Conservation (phyloP, 2,113 vertebrate species). For the Dinomys branickii region DNA sequence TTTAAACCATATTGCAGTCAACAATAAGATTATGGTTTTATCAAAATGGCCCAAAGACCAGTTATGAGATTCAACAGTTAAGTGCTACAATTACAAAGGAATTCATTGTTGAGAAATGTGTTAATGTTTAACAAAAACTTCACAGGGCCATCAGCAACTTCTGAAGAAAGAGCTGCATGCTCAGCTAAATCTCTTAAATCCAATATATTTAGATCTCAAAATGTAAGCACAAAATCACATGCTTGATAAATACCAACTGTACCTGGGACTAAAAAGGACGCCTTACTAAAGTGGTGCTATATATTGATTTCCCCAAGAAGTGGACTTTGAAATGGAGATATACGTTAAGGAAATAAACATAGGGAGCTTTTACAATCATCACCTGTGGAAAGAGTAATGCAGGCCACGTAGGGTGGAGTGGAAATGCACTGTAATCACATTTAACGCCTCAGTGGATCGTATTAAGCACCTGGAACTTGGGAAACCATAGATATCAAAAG, state of each 20-base stretch:
- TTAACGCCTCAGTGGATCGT: background rate
- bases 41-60: slow-evolving; percentile 23
- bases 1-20: slow-evolving; percentile 28
- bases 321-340: background rate
- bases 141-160: background rate
- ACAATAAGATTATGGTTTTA: background rate
- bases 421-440: background rate
- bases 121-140: slow-evolving; percentile 24
- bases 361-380: background rate
- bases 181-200: background rate
- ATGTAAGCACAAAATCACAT: background rate
- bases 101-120: slow-evolving; percentile 34
- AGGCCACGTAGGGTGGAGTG: background rate
- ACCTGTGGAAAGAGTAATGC: background rate
- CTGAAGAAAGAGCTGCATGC: background rate
- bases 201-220: background rate
- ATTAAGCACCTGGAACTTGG: background rate
- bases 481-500: background rate
- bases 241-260: background rate
- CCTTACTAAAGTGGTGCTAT: background rate
- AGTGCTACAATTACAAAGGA: slow-evolving; percentile 33
- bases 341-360: background rate
- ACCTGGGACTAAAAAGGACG: background rate
- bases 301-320: background rate
- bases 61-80: slow-evolving; percentile 15